Evolutionary conservation across 1,140 invertebrate species (phyloP).

Genomic region (Heterodera schachtii): DNA sequence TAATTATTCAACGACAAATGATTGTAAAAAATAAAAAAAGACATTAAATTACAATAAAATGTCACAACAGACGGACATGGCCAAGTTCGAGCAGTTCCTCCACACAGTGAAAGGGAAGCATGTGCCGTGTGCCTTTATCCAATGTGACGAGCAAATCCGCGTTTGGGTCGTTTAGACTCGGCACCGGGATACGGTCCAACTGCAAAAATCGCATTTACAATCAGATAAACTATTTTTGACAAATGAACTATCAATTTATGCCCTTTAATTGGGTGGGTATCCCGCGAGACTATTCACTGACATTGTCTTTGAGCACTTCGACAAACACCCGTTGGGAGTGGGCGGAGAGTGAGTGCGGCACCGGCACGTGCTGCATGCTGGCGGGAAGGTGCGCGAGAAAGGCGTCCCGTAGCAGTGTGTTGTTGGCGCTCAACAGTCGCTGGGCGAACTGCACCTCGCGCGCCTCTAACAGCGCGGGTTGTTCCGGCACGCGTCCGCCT

Average conservation of each 20-base stretch:
- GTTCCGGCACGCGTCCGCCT: neutral
- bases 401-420: constrained; percentile 13
- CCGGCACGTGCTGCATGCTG: constrained; percentile 22
- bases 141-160: constrained; percentile 35
- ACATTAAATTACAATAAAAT: too few species aligned
- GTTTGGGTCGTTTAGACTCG: constrained; percentile 40
- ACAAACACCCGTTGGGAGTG: constrained; percentile 25
- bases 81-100: constrained; percentile 37
- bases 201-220: constrained; percentile 12
- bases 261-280: too few species aligned
- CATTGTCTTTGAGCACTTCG: constrained; percentile 35
- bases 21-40: too few species aligned
- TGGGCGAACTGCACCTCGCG: constrained; percentile 29
- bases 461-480: neutral
- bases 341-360: neutral
- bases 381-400: constrained; percentile 32
- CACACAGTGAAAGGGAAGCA: constrained; percentile 46
- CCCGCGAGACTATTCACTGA: neutral
- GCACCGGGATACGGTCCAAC: constrained; percentile 38
- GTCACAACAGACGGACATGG: constrained; percentile 39
- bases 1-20: too few species aligned
- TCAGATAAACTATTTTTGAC: too few species aligned
- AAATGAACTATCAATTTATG: neutral
- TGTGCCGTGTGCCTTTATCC: constrained; percentile 34
- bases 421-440: constrained; percentile 2